Evolutionary conservation across 2,888 invertebrate genomes (phyloP), one percentile per base, ranked within the genome.

Genomic region (Lycaena phlaeas): DNA sequence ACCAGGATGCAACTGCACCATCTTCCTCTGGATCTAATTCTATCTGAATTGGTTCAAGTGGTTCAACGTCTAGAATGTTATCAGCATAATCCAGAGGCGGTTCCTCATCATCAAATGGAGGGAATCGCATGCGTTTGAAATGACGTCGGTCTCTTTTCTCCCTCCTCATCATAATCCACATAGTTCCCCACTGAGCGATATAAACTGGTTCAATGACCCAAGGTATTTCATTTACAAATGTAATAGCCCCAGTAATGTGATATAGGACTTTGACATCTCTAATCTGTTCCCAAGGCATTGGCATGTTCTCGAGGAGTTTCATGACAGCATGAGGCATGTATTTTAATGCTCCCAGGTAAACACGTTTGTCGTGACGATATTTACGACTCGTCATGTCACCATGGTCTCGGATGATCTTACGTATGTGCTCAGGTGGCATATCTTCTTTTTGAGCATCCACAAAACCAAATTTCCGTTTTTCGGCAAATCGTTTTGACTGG

Each of bases 151-250:
- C 99, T 49, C 99, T 88, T 74, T 99, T 99, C 68, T 99, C 98
- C 55, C 99, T 89, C 53, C 99, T 87, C 98, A 99, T 98, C 98
- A 99, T 99, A 55, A 99, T 98, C 99, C 99, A 99, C 98, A 99
- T 99, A 1, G 98, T 97, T 29, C 98, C 98, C 99, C 99, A 99
- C 67, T 99, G 99, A 1, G 98, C 98, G 52, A 99, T 97, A 68
- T 98, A 99, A 3, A 98, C 94, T 0, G 99, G 99, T 65, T 99
- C 99, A 56, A 99, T 94, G 2, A 98, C 97, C 97, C 98, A 98
- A 1, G 99, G 99, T 59, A 99, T 99, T 86, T 99, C 99, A 84
- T 99, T 99, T 2, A 99, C 98, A 79, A 99, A 99, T 4, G 99
- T 98, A 46, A 99, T 99, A 9, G 99, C 99, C 36, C 99, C 99